Conservation (phyloP, 2,113 vertebrate genomes). For the Forbesichthys agassizii region DNA sequence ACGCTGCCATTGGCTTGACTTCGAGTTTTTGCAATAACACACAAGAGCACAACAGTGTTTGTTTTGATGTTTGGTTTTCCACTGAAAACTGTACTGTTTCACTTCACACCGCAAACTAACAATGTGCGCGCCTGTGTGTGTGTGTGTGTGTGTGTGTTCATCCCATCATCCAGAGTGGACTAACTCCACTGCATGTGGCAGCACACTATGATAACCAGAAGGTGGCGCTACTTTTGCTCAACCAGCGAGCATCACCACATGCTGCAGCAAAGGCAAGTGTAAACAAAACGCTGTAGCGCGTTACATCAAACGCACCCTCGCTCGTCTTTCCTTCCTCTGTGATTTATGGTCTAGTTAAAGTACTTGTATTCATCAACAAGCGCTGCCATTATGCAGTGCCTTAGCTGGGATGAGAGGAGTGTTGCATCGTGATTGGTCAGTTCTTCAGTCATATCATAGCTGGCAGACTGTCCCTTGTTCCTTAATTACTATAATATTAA, state of each 20-base stretch:
- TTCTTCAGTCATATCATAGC: background rate
- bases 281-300: background rate
- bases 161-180: slow-evolving; percentile 91
- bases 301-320: background rate
- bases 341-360: slow-evolving; percentile 61
- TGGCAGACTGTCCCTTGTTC: background rate
- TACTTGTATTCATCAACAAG: slow-evolving; percentile 16
- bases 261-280: slow-evolving; percentile 92
- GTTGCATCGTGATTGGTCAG: slow-evolving; percentile 16
- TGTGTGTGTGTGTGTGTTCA: slow-evolving; percentile 44
- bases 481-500: background rate
- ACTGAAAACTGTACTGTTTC: background rate
- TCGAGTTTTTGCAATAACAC: background rate
- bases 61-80: background rate
- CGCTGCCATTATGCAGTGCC: background rate
- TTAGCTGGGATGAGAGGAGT: slow-evolving; percentile 1
- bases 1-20: no score
- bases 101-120: slow-evolving; percentile 31
- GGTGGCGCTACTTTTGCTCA: slow-evolving; percentile 95
- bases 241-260: slow-evolving; percentile 96
- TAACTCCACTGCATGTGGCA: slow-evolving; percentile 99
- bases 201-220: slow-evolving; percentile 99
- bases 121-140: slow-evolving; percentile 14
- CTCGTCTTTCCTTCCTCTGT: background rate
- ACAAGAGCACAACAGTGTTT: slow-evolving; percentile 1